Conservation (phyloP, 2,113 vertebrate species). For the Symphodus melops region DNA sequence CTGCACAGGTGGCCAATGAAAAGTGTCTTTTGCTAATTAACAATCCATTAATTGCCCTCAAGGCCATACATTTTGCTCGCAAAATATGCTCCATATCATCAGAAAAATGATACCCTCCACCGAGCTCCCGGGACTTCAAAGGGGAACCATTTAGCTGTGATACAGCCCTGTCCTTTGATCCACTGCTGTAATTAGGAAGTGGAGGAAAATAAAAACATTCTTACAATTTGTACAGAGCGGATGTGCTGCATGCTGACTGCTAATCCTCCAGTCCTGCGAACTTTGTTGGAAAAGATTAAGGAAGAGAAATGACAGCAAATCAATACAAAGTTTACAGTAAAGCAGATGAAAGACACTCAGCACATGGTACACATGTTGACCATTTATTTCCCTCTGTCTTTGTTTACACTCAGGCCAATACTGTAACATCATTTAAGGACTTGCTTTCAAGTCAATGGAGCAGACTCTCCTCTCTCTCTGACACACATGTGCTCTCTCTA, state of each 20-base stretch:
- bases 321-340: conserved; percentile 63
- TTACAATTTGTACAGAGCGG: conserved; percentile 64
- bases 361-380: conserved; percentile 60
- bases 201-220: conserved; percentile 79
- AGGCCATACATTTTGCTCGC: conserved; percentile 67
- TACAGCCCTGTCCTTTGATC: conserved; percentile 76
- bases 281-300: conserved; percentile 60
- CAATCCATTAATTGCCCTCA: conserved; percentile 78
- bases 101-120: conserved; percentile 79
- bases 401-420: conserved; percentile 51
- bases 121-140: conserved; percentile 77
- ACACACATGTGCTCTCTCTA: not conserved
- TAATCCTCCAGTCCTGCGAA: conserved; percentile 60
- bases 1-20: conserved; percentile 76
- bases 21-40: conserved; percentile 78
- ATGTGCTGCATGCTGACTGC: conserved; percentile 55
- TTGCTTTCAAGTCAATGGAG: conserved; percentile 29
- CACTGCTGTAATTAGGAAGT: conserved; percentile 75
- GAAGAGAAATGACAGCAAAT: conserved; percentile 66
- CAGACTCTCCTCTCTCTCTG: conserved; percentile 33
- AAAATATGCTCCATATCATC: conserved; percentile 81
- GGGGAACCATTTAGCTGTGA: conserved; percentile 67
- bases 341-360: conserved; percentile 58
- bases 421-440: conserved; percentile 19
- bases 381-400: conserved; percentile 42